Percentiles rank a stretch among this genome's conserved stretches.
Evolutionary conservation across 2,113 vertebrate genomes (phyloP).

Genomic region (Mustelus asterias): DNA sequence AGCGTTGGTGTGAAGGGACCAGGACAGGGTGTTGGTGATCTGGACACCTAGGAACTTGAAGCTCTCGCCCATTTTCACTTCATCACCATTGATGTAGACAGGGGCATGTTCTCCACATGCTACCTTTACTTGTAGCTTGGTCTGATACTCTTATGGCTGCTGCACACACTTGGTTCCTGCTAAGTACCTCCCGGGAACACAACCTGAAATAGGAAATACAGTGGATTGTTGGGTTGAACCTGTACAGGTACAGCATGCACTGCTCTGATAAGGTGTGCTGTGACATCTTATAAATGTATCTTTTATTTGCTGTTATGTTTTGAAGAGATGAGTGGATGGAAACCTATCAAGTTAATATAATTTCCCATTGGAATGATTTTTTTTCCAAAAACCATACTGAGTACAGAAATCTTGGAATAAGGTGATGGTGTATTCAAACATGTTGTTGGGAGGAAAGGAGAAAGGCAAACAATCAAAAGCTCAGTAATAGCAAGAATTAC

Average conservation of each 20-base stretch:
- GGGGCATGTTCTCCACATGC: neutral
- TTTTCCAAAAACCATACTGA: neutral
- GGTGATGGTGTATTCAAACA: neutral
- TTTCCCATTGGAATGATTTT: neutral
- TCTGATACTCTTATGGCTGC: neutral
- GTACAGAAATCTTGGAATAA: neutral
- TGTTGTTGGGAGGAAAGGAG: neutral
- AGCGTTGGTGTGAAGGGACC: too few relatives aligned
- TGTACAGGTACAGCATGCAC: neutral
- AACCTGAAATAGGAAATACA: neutral
- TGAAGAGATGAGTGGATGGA: neutral
- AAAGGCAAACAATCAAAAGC: neutral
- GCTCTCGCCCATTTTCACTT: too few relatives aligned
- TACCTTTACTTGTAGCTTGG: neutral
- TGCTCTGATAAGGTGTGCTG: neutral
- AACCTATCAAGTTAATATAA: neutral
- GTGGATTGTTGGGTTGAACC: neutral
- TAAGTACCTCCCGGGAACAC: neutral
- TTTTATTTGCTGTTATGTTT: neutral
- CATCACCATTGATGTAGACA: too few relatives aligned
- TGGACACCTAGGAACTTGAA: too few relatives aligned
- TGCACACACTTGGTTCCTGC: neutral
- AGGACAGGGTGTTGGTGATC: too few relatives aligned
- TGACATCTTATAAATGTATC: neutral
- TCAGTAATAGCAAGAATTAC: neutral